phyloP scores from a whole-genome alignment of 2,888 invertebrate species.

The Callosobruchus maculatus region DNA sequence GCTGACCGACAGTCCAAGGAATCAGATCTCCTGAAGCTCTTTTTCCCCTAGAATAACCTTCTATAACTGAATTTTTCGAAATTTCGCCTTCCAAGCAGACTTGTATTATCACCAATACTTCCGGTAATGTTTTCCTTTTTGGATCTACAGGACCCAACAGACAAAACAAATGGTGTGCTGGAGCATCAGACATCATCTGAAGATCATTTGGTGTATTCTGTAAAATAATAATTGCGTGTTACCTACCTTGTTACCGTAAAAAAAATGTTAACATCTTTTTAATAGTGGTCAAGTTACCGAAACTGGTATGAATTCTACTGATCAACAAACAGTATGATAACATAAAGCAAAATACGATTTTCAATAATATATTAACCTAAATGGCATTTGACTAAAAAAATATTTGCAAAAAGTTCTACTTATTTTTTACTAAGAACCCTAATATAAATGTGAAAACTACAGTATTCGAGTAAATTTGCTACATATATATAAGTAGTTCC shows the following conservation, averaged over 20 bases:
- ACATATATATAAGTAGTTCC: no score
- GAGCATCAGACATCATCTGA: slow-evolving; percentile 97
- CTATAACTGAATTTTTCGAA: slow-evolving; percentile 66
- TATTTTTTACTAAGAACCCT: no score
- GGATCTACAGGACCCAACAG: slow-evolving; percentile 82
- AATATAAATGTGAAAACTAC: no score
- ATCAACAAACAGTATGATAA: no score
- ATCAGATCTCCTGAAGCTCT: slow-evolving; percentile 95
- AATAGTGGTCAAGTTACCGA: not conserved
- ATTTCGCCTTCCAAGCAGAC: slow-evolving; percentile 70
- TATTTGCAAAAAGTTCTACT: no score
- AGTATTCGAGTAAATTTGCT: no score
- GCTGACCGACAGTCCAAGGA: slow-evolving; percentile 97
- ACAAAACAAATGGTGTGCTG: slow-evolving; percentile 96
- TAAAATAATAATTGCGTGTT: slow-evolving; percentile 25
- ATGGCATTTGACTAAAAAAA: no score
- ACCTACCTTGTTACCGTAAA: no score
- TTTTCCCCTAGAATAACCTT: slow-evolving; percentile 80
- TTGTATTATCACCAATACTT: slow-evolving; percentile 91
- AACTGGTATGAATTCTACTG: not conserved
- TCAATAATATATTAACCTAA: no score
- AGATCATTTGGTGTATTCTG: slow-evolving; percentile 97
- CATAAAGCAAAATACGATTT: no score
- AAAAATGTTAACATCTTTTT: no score
- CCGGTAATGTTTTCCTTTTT: slow-evolving; percentile 72